Percentiles rank a stretch among this genome's conserved stretches.
These are phyloP conservation scores for Drepanosiphum platanoidis DNA, from an alignment of 2,888 invertebrate species.

Conservation along the genomic window DNA sequence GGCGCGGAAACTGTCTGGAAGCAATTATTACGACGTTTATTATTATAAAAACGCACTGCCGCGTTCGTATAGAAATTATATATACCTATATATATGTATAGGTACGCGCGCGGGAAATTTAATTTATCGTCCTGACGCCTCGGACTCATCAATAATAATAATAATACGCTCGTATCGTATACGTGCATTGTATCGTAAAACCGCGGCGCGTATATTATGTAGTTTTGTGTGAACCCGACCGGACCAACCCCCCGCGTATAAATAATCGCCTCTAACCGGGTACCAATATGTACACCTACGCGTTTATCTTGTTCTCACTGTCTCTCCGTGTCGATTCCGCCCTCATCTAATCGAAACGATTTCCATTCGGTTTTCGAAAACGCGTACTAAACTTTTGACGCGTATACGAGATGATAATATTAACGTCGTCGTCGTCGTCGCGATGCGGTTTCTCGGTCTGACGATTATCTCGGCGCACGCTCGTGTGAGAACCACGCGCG, in stretches of 20 bases:
- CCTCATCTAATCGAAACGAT: too few relatives aligned
- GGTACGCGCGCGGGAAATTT: background rate
- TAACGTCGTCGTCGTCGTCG: background rate
- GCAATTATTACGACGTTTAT: background rate
- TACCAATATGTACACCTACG: too few relatives aligned
- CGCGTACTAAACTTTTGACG: too few relatives aligned
- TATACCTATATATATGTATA: background rate
- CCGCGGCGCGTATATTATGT: conserved; percentile 24
- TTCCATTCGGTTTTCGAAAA: too few relatives aligned
- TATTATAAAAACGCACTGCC: background rate
- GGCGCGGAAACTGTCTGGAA: conserved; percentile 27
- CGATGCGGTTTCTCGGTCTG: conserved; percentile 28
- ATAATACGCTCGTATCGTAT: conserved; percentile 11
- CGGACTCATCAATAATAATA: conserved; percentile 45
- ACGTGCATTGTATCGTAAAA: background rate
- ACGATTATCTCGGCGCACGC: background rate
- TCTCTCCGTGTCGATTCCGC: too few relatives aligned
- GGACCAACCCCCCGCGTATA: background rate
- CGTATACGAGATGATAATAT: background rate
- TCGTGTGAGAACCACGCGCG: background rate
- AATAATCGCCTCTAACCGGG: too few relatives aligned
- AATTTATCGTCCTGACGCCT: conserved; percentile 45
- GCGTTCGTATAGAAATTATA: background rate
- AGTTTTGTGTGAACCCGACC: background rate
- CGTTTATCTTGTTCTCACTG: too few relatives aligned